Conservation (phyloP, 2,888 invertebrate genomes). For the Spatulosminthurus flaviceps region DNA sequence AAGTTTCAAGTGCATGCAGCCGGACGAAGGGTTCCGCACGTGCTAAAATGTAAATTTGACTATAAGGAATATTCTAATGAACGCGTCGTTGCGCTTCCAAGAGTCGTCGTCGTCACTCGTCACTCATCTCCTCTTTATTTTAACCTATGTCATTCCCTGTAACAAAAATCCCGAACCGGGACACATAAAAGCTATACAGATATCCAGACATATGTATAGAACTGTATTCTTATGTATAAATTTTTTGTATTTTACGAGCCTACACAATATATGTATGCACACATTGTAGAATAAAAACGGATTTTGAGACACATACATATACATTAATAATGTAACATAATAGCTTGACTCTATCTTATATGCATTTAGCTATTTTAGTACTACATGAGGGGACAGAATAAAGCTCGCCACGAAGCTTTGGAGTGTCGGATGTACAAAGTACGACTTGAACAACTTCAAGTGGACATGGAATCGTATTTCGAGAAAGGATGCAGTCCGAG, state of each 20-base stretch:
- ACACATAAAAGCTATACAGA: no score
- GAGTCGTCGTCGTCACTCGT: conserved; percentile 44
- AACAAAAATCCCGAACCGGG: conserved; percentile 3
- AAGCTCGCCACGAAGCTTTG: background rate
- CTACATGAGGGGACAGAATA: background rate
- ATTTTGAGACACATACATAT: no score
- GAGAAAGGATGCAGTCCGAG: conserved; percentile 15
- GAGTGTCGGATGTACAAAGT: background rate
- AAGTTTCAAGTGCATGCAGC: conserved; percentile 41
- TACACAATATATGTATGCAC: no score
- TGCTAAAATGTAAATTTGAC: conserved; percentile 37
- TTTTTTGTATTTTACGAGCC: no score
- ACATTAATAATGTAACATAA: no score
- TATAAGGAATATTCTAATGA: conserved; percentile 30
- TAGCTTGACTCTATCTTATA: no score
- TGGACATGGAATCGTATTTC: conserved; percentile 22
- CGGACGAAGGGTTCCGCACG: conserved; percentile 43
- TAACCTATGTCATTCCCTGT: background rate
- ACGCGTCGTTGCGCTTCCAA: conserved; percentile 40
- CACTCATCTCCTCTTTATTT: conserved; percentile 23
- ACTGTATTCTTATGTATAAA: no score
- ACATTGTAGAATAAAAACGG: no score
- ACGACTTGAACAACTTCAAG: conserved; percentile 13
- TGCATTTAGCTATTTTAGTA: background rate
- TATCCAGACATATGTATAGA: no score